phyloP scores from a whole-genome alignment of 2,113 vertebrate species.

The Corydoras sp. region DNA sequence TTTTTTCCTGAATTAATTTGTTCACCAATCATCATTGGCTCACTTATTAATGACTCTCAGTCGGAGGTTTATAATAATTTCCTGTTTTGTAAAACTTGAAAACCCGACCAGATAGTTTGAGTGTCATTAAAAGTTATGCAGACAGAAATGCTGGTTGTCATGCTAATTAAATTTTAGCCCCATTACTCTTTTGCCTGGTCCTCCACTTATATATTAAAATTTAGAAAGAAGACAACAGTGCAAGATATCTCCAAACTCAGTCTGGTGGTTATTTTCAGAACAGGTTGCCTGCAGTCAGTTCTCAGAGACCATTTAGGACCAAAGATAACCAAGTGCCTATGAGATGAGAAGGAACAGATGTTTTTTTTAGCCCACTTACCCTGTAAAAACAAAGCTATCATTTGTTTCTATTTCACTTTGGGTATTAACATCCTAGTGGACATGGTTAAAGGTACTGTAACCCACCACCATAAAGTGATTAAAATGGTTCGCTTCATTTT shows the following conservation, averaged over 20 bases:
- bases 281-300: constrained; percentile 45
- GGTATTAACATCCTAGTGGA: no score
- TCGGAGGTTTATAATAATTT: no score
- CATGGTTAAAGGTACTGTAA: no score
- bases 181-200: no score
- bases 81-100: no score
- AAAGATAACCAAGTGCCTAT: constrained; percentile 27
- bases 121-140: no score
- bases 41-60: no score
- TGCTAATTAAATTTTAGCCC: no score
- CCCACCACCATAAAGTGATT: background rate
- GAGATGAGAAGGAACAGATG: constrained; percentile 1
- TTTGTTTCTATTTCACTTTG: background rate
- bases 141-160: no score
- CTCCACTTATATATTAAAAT: background rate
- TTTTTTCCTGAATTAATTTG: no score
- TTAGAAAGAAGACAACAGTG: constrained; percentile 22
- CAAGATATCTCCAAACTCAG: constrained; percentile 31
- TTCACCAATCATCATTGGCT: no score
- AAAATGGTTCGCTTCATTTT: background rate
- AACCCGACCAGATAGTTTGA: no score
- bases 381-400: background rate
- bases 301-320: constrained; percentile 41
- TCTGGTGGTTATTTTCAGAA: constrained; percentile 58
- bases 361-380: background rate